phyloP scores from a whole-genome alignment of 2,888 invertebrate species.

The Erebia aethiops region DNA sequence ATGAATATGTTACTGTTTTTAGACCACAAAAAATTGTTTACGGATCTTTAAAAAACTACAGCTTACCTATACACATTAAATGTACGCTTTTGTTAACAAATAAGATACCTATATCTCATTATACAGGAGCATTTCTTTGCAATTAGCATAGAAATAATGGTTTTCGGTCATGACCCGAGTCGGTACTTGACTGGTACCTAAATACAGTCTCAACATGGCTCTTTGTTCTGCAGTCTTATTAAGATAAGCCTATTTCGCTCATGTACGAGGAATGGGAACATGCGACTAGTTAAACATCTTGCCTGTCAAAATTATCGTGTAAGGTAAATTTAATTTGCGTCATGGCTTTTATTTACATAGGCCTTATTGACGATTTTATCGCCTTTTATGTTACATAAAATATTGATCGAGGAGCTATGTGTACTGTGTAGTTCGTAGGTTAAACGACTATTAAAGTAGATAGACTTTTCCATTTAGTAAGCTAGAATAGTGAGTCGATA shows the following conservation, averaged over 20 bases:
- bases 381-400: slow-evolving; percentile 29
- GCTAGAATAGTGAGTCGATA: neutral
- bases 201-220: slow-evolving; percentile 31
- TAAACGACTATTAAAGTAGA: slow-evolving; percentile 19
- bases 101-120: neutral
- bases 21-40: neutral
- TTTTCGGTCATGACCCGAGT: slow-evolving; percentile 32
- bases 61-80: neutral
- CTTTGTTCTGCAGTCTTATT: slow-evolving; percentile 38
- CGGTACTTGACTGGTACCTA: slow-evolving; percentile 25
- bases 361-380: slow-evolving; percentile 34
- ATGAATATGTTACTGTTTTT: neutral
- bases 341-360: slow-evolving; percentile 35
- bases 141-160: slow-evolving; percentile 27
- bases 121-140: slow-evolving; percentile 12
- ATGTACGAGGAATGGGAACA: slow-evolving; percentile 38
- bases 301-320: slow-evolving; percentile 40
- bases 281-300: slow-evolving; percentile 36
- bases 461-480: neutral
- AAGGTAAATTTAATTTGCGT: slow-evolving; percentile 38
- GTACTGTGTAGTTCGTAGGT: slow-evolving; percentile 29
- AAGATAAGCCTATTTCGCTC: slow-evolving; percentile 40
- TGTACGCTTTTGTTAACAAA: neutral
- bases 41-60: neutral
- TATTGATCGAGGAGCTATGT: slow-evolving; percentile 29